These are phyloP conservation scores for Scaptomyza cyrtandrae DNA, from an alignment of 2,888 invertebrate species.

Conservation along the genomic window DNA sequence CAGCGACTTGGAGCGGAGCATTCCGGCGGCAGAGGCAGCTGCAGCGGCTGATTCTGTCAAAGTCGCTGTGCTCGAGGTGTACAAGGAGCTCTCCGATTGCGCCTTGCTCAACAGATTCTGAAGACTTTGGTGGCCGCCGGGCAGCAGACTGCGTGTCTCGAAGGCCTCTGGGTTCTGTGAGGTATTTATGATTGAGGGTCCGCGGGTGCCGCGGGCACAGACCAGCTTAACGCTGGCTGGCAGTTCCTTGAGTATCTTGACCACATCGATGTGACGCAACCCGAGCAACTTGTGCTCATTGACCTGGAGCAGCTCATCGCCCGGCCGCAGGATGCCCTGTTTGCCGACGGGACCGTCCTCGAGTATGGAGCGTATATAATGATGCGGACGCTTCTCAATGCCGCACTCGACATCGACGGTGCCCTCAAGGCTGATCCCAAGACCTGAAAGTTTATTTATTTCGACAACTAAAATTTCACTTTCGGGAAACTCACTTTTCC, in stretches of 20 bases:
- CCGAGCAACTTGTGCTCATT: conserved; percentile 96
- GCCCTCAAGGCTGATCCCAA: conserved; percentile 98
- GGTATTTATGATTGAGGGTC: conserved; percentile 90
- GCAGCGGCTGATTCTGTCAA: conserved; percentile 87
- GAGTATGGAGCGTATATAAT: conserved; percentile 97
- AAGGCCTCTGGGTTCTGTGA: conserved; percentile 92
- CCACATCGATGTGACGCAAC: conserved; percentile 97
- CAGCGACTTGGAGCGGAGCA: conserved; percentile 93
- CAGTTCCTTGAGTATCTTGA: conserved; percentile 96
- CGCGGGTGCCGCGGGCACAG: conserved; percentile 90
- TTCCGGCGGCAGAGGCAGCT: conserved; percentile 60
- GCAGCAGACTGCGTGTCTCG: conserved; percentile 92
- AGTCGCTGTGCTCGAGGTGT: conserved; percentile 93
- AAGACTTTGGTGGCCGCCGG: conserved; percentile 94
- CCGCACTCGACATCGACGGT: conserved; percentile 99
- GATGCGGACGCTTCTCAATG: conserved; percentile 98
- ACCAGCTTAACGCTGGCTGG: conserved; percentile 96
- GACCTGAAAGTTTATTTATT: conserved; percentile 95
- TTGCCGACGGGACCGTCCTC: conserved; percentile 98
- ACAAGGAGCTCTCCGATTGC: conserved; percentile 96
- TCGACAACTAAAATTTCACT: conserved; percentile 96
- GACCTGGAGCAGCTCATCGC: conserved; percentile 98
- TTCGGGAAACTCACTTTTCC: conserved; percentile 91
- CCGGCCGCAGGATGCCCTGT: conserved; percentile 94
- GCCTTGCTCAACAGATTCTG: conserved; percentile 94